These are phyloP conservation scores for Octopus bimaculoides DNA, from an alignment of 1,140 invertebrate species.

Conservation along the genomic window DNA sequence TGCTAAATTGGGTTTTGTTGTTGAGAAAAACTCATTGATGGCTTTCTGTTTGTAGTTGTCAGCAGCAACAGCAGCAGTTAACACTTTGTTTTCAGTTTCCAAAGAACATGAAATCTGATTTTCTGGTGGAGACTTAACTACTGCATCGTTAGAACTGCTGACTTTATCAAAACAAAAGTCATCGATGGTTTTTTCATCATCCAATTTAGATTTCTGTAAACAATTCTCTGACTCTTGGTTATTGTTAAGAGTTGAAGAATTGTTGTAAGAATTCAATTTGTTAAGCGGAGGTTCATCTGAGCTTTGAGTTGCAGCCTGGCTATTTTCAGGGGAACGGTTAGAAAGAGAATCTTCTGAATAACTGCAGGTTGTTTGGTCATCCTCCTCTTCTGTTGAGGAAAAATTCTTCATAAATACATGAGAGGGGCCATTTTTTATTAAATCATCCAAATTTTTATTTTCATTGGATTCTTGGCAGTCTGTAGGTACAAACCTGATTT, in stretches of 20 bases:
- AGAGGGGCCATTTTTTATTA: no score
- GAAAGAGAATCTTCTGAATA: slow-evolving; percentile 1
- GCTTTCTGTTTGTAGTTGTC: not conserved
- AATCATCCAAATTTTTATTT: no score
- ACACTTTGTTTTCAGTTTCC: not conserved
- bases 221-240: not conserved
- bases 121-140: not conserved
- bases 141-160: not conserved
- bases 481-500: no score
- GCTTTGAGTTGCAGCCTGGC: not conserved
- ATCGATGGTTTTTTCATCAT: not conserved
- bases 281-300: not conserved
- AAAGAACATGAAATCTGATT: not conserved
- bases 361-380: not conserved
- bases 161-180: not conserved
- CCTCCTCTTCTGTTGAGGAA: no score
- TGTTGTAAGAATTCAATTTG: not conserved
- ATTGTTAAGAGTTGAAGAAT: not conserved
- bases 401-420: no score
- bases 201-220: not conserved
- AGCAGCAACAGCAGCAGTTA: not conserved
- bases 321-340: not conserved
- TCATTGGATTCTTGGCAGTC: no score
- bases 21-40: not conserved
- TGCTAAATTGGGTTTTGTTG: not conserved